Base-by-base conservation (phyloP, 2,113 vertebrate species). In the Thamnaconus septentrionalis region DNA sequence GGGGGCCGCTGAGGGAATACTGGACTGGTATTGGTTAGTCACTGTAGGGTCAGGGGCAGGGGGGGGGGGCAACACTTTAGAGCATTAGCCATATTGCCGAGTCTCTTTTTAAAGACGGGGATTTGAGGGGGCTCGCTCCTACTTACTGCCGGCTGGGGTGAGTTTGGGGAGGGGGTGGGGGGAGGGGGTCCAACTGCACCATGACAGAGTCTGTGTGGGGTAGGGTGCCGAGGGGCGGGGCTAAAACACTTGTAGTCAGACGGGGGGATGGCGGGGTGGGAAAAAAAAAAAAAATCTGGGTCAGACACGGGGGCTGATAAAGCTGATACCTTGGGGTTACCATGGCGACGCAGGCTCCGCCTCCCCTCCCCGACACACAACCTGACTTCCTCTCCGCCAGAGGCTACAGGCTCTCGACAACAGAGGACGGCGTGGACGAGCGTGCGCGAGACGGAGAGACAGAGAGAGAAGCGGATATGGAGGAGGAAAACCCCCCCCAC, bases 301-400 rank as follows among this genome's bases (percentile, higher is more conserved):
- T 89, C 90, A 91, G 79, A 85, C 65, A 60, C 72, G n/a, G 65
- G 57, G 59, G 62, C 81, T 84, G 78, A 87, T 69, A 85, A 81
- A 62, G 74, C 83, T 77, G 78, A 86, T 86, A 85, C 80, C 79
- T 84, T 60, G 49, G 46, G 31, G 79, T 90, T 75, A 56, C 88
- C 73, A 89, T 90, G 78, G 88, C 64, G 83, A 91, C 86, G 66
- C 72, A 85, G 59, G 74, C 70, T 52, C 82, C 76, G 2, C 82
- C 83, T 62, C 73, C 48, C 65, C 52, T 3, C 51, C 7, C 51
- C 12, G n/a, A 31, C 51, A 53, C 54, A 73, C 75, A 75, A 71
- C 61, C 81, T 75, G 66, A 87, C 85, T 86, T 89, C 85, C 85
- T 88, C 69, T 78, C 18, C 40, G 70, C 79, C 77, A 78, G 56